A percentile compares a stretch with the other conserved stretches of the same genome.
phyloP scores from a whole-genome alignment of 1,140 invertebrate species.

The Cryptotermes secundus region DNA sequence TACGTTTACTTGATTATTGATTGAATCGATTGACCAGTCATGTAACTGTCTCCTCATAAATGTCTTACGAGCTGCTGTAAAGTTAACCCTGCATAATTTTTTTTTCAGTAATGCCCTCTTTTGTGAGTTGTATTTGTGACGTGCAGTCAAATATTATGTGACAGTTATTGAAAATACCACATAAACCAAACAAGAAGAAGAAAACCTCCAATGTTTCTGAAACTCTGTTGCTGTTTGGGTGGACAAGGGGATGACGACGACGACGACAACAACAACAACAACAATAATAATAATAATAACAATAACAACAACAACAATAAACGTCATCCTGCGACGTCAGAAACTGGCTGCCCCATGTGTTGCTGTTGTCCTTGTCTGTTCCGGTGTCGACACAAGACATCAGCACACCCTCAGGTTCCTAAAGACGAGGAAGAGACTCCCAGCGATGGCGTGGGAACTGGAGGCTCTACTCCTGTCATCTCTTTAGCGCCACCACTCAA shows the following conservation, averaged over 20 bases:
- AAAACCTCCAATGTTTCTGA: neutral
- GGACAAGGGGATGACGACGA: neutral
- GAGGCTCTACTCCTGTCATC: neutral
- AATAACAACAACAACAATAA: constrained; percentile 4
- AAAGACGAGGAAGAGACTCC: neutral
- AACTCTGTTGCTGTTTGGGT: neutral
- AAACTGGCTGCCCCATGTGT: neutral
- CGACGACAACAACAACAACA: neutral
- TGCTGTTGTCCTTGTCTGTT: constrained; percentile 3
- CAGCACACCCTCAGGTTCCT: neutral
- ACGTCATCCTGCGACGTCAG: neutral
- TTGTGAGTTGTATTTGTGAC: too few species aligned
- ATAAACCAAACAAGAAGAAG: neutral
- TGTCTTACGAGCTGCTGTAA: neutral
- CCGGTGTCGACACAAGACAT: neutral
- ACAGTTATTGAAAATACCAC: neutral
- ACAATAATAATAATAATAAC: too few species aligned
- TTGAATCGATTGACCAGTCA: neutral
- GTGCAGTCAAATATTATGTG: neutral
- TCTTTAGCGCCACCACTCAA: neutral
- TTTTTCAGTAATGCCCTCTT: too few species aligned
- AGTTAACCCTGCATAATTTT: too few species aligned
- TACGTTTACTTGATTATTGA: neutral
- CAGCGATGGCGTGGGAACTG: neutral
- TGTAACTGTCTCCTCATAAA: neutral